Conservation (phyloP, 2,113 vertebrate genomes). For the Phodopus roborovskii region DNA sequence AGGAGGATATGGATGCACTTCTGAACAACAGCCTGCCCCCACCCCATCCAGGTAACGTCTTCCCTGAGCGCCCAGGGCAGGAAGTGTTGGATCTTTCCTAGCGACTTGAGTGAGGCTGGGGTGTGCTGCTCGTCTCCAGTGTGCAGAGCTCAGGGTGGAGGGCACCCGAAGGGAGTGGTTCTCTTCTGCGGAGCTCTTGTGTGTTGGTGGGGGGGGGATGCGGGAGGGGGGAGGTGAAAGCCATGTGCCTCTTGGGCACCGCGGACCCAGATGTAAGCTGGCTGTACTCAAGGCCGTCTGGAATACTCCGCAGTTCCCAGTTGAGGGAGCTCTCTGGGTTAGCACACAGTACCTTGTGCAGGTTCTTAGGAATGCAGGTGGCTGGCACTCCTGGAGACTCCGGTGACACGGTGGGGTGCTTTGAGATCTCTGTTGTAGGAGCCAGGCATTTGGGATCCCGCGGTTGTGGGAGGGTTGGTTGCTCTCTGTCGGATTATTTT, state of each 20-base stretch:
- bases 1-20: conserved; percentile 89
- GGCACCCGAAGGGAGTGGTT: conserved; percentile 77
- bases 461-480: conserved; percentile 48
- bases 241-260: conserved; percentile 77
- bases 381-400: conserved; percentile 4
- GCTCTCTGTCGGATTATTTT: conserved; percentile 68
- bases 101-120: conserved; percentile 32
- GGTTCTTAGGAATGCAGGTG: conserved; percentile 50
- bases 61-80: conserved; percentile 52
- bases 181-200: conserved; percentile 62
- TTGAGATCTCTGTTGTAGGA: conserved; percentile 26
- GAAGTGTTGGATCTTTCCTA: conserved; percentile 52
- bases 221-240: conserved; percentile 58
- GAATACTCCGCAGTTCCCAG: conserved; percentile 51
- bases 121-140: neutral
- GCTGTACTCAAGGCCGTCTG: conserved; percentile 48
- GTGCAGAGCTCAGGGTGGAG: conserved; percentile 58
- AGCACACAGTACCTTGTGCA: neutral
- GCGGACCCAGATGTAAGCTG: conserved; percentile 61
- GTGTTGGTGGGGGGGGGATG: neutral
- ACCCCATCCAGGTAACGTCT: conserved; percentile 82
- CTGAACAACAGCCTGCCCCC: conserved; percentile 86
- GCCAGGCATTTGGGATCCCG: neutral
- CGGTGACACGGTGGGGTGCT: neutral
- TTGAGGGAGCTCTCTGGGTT: conserved; percentile 60